These are phyloP conservation scores for Cryptocephalus moraei DNA, from an alignment of 2,888 invertebrate species.

Conservation along the genomic window DNA sequence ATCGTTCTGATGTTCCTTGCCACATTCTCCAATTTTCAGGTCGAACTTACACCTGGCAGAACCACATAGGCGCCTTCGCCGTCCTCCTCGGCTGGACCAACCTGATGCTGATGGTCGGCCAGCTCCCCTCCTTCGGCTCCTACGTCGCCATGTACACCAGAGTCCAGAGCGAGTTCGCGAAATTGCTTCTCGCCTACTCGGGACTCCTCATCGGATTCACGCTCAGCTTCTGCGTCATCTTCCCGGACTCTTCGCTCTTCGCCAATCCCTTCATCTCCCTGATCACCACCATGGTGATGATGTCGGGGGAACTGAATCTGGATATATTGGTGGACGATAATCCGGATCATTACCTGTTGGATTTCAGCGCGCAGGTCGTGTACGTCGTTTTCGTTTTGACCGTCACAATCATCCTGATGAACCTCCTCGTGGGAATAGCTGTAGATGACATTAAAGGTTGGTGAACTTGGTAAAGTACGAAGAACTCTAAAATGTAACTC, in stretches of 20 bases:
- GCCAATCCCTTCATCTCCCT: slow-evolving; percentile 77
- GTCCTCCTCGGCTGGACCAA: slow-evolving; percentile 82
- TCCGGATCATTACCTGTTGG: slow-evolving; percentile 62
- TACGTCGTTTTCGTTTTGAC: slow-evolving; percentile 72
- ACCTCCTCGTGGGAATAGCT: slow-evolving; percentile 75
- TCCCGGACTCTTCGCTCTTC: slow-evolving; percentile 71
- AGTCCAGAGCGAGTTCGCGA: slow-evolving; percentile 78
- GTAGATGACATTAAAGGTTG: slow-evolving; percentile 72
- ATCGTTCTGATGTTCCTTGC: no score
- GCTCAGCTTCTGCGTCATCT: slow-evolving; percentile 80
- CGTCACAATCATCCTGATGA: slow-evolving; percentile 79
- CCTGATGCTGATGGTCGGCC: slow-evolving; percentile 82
- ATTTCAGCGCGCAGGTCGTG: slow-evolving; percentile 72
- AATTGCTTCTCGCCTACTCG: slow-evolving; percentile 72
- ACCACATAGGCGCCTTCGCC: slow-evolving; percentile 77
- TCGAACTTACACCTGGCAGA: slow-evolving; percentile 71
- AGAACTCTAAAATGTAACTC: no score
- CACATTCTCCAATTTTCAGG: slow-evolving; percentile 37
- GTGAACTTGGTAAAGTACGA: no score
- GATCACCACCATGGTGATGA: slow-evolving; percentile 77
- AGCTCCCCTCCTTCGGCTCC: slow-evolving; percentile 77
- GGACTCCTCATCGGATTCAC: slow-evolving; percentile 79
- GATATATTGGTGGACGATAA: slow-evolving; percentile 66
- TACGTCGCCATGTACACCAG: slow-evolving; percentile 87
- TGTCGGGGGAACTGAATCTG: slow-evolving; percentile 77